These are phyloP conservation scores for Helarctos malayanus DNA, from an alignment of 2,797 vertebrate genomes.

Conservation along the genomic window DNA sequence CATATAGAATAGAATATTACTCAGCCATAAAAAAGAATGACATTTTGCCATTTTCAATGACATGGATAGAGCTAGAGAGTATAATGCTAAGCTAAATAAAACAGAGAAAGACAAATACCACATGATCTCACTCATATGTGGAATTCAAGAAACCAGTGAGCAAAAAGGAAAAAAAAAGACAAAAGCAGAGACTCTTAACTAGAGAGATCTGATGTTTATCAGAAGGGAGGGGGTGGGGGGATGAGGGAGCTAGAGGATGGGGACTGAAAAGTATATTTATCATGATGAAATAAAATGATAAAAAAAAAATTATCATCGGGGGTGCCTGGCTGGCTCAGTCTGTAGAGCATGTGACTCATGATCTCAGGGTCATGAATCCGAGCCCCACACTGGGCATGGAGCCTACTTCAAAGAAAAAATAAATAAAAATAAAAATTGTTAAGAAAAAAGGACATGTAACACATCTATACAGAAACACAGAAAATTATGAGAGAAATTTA, in stretches of 20 bases:
- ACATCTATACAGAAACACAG: not conserved
- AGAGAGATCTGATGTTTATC: not conserved
- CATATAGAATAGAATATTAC: not conserved
- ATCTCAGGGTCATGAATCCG: not conserved
- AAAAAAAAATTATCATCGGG: not conserved
- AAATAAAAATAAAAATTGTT: not conserved
- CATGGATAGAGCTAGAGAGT: not conserved
- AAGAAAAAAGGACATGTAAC: not conserved
- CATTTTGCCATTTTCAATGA: not conserved
- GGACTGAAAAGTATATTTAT: not conserved
- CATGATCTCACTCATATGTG: not conserved
- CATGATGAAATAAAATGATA: not conserved
- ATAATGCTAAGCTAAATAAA: not conserved
- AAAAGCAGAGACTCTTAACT: not conserved
- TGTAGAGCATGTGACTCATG: not conserved
- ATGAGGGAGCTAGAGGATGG: not conserved
- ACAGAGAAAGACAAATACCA: not conserved
- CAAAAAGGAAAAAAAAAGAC: not conserved
- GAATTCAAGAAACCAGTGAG: not conserved
- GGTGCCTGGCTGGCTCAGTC: not conserved
- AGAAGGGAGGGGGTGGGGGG: not conserved
- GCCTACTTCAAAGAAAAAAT: not conserved
- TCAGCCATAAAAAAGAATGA: not conserved
- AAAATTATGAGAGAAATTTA: not conserved
- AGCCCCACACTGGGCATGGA: not conserved